Percentiles rank a stretch among this genome's conserved stretches.
These are phyloP conservation scores for Zapornia atra DNA, from an alignment of 2,113 vertebrate genomes.

Conservation along the genomic window DNA sequence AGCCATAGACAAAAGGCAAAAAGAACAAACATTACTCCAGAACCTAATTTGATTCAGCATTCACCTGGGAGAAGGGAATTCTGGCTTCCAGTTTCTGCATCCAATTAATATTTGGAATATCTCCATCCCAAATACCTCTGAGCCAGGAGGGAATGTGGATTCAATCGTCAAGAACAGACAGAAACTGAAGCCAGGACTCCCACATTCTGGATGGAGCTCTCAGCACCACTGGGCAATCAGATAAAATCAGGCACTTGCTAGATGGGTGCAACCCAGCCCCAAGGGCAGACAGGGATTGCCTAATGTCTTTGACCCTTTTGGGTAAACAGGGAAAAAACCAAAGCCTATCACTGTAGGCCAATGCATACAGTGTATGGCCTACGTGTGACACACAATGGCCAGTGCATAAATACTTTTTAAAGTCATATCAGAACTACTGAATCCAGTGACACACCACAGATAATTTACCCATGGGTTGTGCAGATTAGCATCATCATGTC, in stretches of 20 bases:
- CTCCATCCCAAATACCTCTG: not conserved
- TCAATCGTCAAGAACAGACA: not conserved
- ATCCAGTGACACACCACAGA: not conserved
- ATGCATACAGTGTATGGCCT: no score
- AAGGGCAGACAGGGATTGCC: not conserved
- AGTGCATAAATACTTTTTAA: not conserved
- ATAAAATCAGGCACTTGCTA: not conserved
- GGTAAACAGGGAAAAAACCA: not conserved
- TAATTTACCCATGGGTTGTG: accelerated
- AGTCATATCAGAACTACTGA: not conserved
- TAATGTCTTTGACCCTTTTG: not conserved
- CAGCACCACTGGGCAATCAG: not conserved
- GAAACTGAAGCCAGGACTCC: not conserved
- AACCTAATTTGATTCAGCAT: not conserved
- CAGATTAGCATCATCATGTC: not conserved
- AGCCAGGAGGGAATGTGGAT: not conserved
- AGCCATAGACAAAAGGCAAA: not conserved
- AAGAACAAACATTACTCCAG: not conserved
- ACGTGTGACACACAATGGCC: no score
- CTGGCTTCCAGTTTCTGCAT: conserved; percentile 5
- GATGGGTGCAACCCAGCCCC: not conserved
- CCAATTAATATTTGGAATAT: conserved; percentile 12
- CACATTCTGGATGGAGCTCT: not conserved
- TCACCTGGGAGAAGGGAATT: not conserved
- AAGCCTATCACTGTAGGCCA: not conserved